Percentiles rank a stretch among this genome's conserved stretches.
Conservation (phyloP, 2,888 invertebrate genomes). For the Scaptomyza reducta region DNA sequence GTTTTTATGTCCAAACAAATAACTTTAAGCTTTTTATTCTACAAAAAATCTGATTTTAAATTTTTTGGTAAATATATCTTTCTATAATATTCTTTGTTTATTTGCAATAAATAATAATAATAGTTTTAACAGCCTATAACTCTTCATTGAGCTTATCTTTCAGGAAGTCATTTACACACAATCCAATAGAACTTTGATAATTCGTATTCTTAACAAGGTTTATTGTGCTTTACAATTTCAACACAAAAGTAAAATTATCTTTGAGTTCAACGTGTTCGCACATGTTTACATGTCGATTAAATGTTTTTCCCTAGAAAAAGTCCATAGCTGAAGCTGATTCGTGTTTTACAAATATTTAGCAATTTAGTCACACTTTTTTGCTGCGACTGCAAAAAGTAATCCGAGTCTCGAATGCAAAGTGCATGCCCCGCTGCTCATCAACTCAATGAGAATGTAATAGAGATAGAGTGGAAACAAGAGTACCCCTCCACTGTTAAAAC, state of each 20-base stretch:
- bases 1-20: too few relatives aligned
- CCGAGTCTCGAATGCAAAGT: constrained; percentile 30
- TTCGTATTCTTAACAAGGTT: constrained; percentile 1
- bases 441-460: too few relatives aligned
- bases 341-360: not conserved
- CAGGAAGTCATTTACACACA: constrained; percentile 4
- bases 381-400: constrained; percentile 28
- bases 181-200: not conserved
- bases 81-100: too few relatives aligned
- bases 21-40: too few relatives aligned
- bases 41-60: too few relatives aligned
- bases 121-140: too few relatives aligned
- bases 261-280: not conserved
- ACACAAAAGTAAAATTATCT: not conserved
- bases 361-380: not conserved
- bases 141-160: not conserved
- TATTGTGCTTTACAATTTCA: constrained; percentile 1
- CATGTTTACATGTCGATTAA: not conserved
- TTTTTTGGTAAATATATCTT: too few relatives aligned
- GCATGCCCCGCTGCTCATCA: constrained; percentile 10
- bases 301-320: constrained; percentile 1
- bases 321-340: not conserved
- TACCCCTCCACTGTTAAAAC: too few relatives aligned
- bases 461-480: too few relatives aligned
- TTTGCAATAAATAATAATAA: too few relatives aligned